Conservation (phyloP, 2,888 invertebrate species). For the Drosophila macrospina region DNA sequence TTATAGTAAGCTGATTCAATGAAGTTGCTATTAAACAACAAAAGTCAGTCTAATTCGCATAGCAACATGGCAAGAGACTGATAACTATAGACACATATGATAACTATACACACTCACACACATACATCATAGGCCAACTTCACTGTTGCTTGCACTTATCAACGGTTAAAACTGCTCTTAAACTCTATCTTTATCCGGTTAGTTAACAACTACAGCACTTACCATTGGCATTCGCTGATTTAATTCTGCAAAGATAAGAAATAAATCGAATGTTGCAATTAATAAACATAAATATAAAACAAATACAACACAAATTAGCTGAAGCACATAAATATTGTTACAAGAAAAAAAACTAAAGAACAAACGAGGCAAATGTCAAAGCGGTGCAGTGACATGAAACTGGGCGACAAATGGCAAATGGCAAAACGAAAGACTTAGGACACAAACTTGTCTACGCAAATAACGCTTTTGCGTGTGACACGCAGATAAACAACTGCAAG, state of each 20-base stretch:
- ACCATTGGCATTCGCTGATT: constrained; percentile 86
- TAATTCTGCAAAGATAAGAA: constrained; percentile 83
- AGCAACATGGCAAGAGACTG: too few relatives aligned
- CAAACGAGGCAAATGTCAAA: constrained; percentile 56
- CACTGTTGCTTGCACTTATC: constrained; percentile 1
- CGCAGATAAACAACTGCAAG: constrained; percentile 54
- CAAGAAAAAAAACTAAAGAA: constrained; percentile 1
- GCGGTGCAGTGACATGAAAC: constrained; percentile 45
- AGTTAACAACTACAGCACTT: constrained; percentile 68
- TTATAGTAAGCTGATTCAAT: too few relatives aligned
- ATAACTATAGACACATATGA: too few relatives aligned
- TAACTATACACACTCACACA: too few relatives aligned
- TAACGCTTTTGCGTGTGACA: constrained; percentile 59
- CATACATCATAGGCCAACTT: too few relatives aligned
- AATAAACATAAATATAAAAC: constrained; percentile 38
- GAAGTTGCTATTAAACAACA: too few relatives aligned
- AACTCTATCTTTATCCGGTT: neutral
- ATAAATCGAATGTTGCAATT: constrained; percentile 56
- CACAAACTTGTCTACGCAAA: constrained; percentile 75
- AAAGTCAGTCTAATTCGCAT: too few relatives aligned
- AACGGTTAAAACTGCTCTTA: neutral
- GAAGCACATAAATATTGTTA: constrained; percentile 57
- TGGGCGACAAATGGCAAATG: constrained; percentile 60
- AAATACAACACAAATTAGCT: constrained; percentile 49
- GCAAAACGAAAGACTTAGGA: constrained; percentile 80